Evolutionary conservation across 2,888 invertebrate species (phyloP).

Genomic region (Stramonita haemastoma): DNA sequence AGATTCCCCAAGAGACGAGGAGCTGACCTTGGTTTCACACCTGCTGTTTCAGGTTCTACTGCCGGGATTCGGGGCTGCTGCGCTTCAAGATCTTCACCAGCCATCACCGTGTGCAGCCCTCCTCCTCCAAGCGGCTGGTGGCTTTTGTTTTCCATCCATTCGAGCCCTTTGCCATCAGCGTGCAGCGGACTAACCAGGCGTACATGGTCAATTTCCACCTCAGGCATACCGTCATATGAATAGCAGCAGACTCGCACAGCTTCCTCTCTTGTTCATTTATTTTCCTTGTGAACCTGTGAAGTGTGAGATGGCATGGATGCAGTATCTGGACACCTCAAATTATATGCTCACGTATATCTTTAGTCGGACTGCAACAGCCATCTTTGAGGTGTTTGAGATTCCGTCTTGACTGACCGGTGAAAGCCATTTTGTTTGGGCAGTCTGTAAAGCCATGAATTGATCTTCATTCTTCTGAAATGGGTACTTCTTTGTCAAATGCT

Average conservation of each 20-base stretch:
- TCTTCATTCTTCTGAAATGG: no score
- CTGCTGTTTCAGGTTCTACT: constrained; percentile 85
- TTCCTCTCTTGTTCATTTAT: neutral
- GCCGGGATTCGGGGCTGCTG: constrained; percentile 87
- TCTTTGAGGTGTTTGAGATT: neutral
- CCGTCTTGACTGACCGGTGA: neutral
- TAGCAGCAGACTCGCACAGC: neutral
- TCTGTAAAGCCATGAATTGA: no score
- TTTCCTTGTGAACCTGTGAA: neutral
- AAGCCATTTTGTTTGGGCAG: neutral
- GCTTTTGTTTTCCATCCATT: constrained; percentile 97
- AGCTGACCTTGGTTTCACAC: neutral
- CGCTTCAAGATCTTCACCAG: constrained; percentile 88
- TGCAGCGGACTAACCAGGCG: constrained; percentile 93
- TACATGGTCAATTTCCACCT: constrained; percentile 97
- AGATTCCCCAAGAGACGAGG: neutral
- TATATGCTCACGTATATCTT: neutral
- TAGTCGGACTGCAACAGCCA: neutral
- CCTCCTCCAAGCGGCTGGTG: constrained; percentile 85
- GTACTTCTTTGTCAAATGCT: no score
- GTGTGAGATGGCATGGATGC: neutral
- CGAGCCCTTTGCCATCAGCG: constrained; percentile 96
- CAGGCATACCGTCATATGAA: constrained; percentile 77
- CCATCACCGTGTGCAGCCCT: constrained; percentile 80
- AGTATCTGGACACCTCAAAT: neutral